phyloP scores from a whole-genome alignment of 2,113 vertebrate genomes.

The Colistium nudipinnis region DNA sequence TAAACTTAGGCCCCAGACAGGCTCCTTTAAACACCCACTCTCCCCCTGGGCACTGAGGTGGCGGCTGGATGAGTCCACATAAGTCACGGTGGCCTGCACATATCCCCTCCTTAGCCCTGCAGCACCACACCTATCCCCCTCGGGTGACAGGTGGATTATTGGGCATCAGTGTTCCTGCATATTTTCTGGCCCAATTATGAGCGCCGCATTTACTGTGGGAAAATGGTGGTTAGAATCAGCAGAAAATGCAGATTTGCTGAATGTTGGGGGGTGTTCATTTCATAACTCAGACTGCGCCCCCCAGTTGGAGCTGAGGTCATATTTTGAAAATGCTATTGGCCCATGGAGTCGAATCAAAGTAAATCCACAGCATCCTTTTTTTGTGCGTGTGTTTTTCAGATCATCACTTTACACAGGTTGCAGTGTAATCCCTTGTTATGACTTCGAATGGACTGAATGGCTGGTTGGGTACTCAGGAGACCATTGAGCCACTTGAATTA shows the following conservation, averaged over 20 bases:
- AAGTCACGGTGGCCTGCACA: constrained; percentile 76
- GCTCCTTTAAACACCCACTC: constrained; percentile 72
- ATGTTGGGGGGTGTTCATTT: background rate
- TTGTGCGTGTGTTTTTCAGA: constrained; percentile 39
- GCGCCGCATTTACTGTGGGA: constrained; percentile 42
- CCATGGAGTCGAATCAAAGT: no score
- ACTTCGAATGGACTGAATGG: constrained; percentile 53
- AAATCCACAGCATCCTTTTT: background rate
- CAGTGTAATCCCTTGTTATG: constrained; percentile 78
- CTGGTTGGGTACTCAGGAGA: constrained; percentile 45
- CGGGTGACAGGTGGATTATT: constrained; percentile 75
- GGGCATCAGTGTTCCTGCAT: constrained; percentile 64
- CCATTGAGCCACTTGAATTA: constrained; percentile 71
- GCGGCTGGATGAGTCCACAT: constrained; percentile 79
- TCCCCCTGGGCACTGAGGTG: constrained; percentile 72
- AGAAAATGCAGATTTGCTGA: background rate
- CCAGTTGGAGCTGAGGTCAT: background rate
- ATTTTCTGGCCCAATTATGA: constrained; percentile 39
- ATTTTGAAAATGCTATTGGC: background rate
- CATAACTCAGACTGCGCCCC: background rate
- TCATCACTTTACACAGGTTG: constrained; percentile 51
- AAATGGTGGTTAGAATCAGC: constrained; percentile 15
- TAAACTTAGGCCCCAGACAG: constrained; percentile 70
- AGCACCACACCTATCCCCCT: constrained; percentile 76
- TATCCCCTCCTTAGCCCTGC: constrained; percentile 58